These are phyloP conservation scores for Tenualosa ilisha DNA, from an alignment of 2,797 vertebrate genomes.

Conservation along the genomic window DNA sequence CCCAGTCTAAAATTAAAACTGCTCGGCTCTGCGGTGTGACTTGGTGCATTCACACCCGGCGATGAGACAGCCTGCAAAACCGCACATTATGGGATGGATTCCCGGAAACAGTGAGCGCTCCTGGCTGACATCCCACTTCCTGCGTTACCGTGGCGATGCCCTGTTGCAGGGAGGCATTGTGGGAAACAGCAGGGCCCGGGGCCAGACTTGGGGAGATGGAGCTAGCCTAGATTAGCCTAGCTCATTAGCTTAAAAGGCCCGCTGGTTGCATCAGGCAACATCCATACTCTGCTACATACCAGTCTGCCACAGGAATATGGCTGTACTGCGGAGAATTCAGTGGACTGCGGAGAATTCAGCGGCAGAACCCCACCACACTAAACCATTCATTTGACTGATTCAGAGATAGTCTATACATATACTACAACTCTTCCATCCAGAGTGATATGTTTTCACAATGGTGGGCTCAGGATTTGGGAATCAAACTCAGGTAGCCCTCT, in stretches of 20 bases:
- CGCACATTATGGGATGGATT: conserved; percentile 50
- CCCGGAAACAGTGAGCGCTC: conserved; percentile 56
- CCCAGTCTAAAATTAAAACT: not conserved
- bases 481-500: no score
- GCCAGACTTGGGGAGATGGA: not conserved
- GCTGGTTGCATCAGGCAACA: not conserved
- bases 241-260: not conserved
- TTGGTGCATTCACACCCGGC: conserved; percentile 6
- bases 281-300: not conserved
- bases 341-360: no score
- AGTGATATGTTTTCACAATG: no score
- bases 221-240: not conserved
- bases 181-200: not conserved
- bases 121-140: conserved; percentile 22
- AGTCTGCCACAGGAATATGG: no score
- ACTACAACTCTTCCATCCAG: no score
- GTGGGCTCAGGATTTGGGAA: no score
- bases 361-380: no score
- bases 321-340: no score
- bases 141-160: not conserved
- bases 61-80: not conserved
- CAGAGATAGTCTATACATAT: no score
- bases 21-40: not conserved
- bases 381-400: no score
- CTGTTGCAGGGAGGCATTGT: not conserved